phyloP scores from a whole-genome alignment of 2,888 invertebrate species.

The Lacanobia wlatinum region DNA sequence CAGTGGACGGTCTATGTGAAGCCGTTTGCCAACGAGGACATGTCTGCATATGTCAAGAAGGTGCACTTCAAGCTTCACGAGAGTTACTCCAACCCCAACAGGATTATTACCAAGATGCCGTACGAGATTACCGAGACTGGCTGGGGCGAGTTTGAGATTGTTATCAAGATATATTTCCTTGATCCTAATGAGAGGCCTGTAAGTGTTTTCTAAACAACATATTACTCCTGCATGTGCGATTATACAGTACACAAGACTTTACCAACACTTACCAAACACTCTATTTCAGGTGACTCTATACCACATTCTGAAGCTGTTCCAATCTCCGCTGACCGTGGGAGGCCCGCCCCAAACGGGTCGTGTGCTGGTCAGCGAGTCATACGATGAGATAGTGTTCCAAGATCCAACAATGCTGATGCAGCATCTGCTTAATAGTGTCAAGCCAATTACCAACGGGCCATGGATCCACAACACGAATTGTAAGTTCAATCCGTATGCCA shows the following conservation, averaged over 20 bases:
- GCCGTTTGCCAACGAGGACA: conserved; percentile 97
- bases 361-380: conserved; percentile 96
- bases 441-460: conserved; percentile 93
- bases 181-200: conserved; percentile 98
- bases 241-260: neutral
- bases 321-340: conserved; percentile 92
- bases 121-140: conserved; percentile 99
- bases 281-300: conserved; percentile 96
- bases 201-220: conserved; percentile 76
- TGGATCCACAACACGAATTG: conserved; percentile 97
- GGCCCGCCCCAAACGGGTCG: conserved; percentile 85
- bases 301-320: conserved; percentile 98
- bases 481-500: conserved; percentile 82
- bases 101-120: conserved; percentile 98
- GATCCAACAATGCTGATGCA: conserved; percentile 98
- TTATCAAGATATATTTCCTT: conserved; percentile 98
- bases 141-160: conserved; percentile 99
- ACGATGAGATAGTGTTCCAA: conserved; percentile 98
- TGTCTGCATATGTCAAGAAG: conserved; percentile 98
- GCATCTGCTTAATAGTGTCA: conserved; percentile 94
- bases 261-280: neutral
- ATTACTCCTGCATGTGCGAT: neutral
- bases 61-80: conserved; percentile 99
- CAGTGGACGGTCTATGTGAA: conserved; percentile 99
- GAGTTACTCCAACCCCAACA: conserved; percentile 98